Base-by-base conservation (phyloP, 1,140 invertebrate species). In the Brachionus rubens region DNA sequence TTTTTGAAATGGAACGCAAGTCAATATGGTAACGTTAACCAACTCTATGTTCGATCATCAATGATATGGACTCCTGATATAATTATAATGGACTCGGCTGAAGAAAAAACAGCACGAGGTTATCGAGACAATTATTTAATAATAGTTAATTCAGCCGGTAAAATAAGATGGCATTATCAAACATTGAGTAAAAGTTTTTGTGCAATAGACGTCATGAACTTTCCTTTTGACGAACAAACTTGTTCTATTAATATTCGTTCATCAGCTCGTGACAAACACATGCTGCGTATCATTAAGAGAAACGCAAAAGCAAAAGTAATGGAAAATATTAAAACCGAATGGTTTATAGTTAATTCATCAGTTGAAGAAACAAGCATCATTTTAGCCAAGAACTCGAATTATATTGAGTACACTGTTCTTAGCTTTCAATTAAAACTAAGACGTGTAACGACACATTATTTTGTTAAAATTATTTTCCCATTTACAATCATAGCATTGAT, bases 381-480 rank as follows among this genome's bases (percentile, higher is more conserved):
- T 12, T 9, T 54, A 21, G 36, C 33, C 9, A 72, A 72, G 24
- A 50, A 72, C 26, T 48, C 46, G 19, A 54, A 52, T 14, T 30
- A 16, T 1, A 24, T 75, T 21, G 33, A 75, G n/a, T 75, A 56
- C 33, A 59, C 48, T 30, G 48, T 59, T n/a, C 12, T 75, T 1
- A 54, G 28, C 6, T 75, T 75, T 56, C 19, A 46, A 16, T 46
- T 75, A 28, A 54, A 54, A 54, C 36, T 75, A 28, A 30, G 48
- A 26, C 28, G 72, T 19, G 48, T 41, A 10, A 43, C 40, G 1
- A 56, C 33, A 26, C 46, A 75, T 59, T 75, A 75, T 40, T 54
- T 75, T 56, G 21, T 75, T 1, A 75, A 75, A 75, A 75, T 75
- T 41, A 75, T 75, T 16, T 56, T 75, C 24, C 72, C 72, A 4